Evolutionary conservation across 2,888 invertebrate genomes (phyloP), one percentile per base, ranked within the genome.

Genomic region (Halocaridina rubra): DNA sequence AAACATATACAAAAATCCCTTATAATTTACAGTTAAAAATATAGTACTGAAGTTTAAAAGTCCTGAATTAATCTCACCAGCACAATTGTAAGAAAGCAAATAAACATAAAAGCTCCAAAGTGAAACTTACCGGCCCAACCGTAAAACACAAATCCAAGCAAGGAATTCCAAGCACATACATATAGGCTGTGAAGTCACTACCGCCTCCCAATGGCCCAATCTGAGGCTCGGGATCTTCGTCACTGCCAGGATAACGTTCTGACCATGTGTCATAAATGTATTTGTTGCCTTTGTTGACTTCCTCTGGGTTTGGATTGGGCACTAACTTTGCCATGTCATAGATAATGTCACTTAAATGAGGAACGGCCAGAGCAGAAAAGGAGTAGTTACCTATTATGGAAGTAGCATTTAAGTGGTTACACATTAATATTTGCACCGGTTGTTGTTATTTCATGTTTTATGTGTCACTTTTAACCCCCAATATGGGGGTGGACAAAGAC

Each of bases 311-410:
- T n/a, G 85, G 85, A 57, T 85, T 85, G 16, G 85, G 76, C 13
- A 91, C 89, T 89, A 89, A 88, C 88, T 91, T 91, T 8, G 92
- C 89, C 8, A 91, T 90, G 3, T 90, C 90, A 72, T 89, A 90
- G 19, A 91, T 89, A 2, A 90, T 89, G 67, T 90, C 87, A 85
- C 90, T 90, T 24, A 92, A 87, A 32, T 90, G 84, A 2, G 92
- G 92, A 0, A 78, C 78, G 1, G 27, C 64, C 22, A 19, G 27
- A 27, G 78, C 64, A 61, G 27, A 46, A 46, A 78, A 78, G 39
- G 78, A 78, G n/a, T 78, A 64, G 64, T 77, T 77, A 19, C 77
- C 77, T 77, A 64, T 10, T 10, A 32, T 16, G 24, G 27, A 39
- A n/a, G n/a, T 1, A 24, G 13, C 10, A n/a, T n/a, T n/a, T n/a